Conservation (phyloP, 1,140 invertebrate genomes). For the Himalopsyche phryganea region DNA sequence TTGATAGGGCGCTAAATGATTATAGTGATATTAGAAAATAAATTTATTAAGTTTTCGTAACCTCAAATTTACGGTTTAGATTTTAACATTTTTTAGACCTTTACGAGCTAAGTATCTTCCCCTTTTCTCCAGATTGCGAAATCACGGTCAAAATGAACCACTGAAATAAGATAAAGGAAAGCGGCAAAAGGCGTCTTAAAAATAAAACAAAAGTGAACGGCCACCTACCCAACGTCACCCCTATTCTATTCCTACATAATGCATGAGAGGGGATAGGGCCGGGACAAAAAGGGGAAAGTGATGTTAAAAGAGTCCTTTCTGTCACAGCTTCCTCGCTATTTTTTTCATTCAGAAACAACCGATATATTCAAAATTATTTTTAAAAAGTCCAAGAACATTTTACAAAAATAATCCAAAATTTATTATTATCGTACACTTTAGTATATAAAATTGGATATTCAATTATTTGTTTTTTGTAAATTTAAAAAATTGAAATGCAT, state of each 20-base stretch:
- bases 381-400: too few species aligned
- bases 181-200: constrained; percentile 19
- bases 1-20: too few species aligned
- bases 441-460: too few species aligned
- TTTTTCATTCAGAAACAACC: constrained; percentile 3
- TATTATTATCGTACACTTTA: too few species aligned
- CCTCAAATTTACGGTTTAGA: too few species aligned
- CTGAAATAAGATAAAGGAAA: constrained; percentile 26
- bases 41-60: too few species aligned
- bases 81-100: too few species aligned
- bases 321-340: constrained; percentile 5
- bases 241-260: constrained; percentile 22
- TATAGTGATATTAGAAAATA: too few species aligned
- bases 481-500: too few species aligned
- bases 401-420: too few species aligned
- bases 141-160: constrained; percentile 29
- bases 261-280: constrained; percentile 18
- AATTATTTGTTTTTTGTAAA: too few species aligned
- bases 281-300: constrained; percentile 13
- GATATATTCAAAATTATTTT: too few species aligned
- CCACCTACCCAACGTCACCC: constrained; percentile 8
- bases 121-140: constrained; percentile 16
- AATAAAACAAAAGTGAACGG: constrained; percentile 29
- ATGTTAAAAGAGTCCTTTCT: constrained; percentile 16
- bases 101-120: not conserved